Evolutionary conservation across 2,888 invertebrate species (phyloP).

Genomic region (Cheiracanthium punctorium): DNA sequence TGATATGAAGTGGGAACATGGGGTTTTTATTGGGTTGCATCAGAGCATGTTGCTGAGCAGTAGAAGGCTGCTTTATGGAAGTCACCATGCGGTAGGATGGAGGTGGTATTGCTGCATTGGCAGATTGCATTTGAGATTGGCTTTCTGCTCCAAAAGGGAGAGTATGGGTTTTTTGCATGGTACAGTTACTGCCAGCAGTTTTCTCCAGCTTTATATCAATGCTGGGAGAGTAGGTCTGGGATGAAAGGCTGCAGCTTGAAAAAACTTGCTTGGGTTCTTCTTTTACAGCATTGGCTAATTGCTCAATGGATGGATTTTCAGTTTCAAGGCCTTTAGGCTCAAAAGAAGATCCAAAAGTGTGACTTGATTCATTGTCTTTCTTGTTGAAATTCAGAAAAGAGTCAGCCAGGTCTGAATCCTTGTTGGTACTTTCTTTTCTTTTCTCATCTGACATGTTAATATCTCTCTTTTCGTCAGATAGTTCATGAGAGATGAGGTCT

Average conservation of each 20-base stretch:
- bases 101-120: slow-evolving; percentile 72
- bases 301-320: slow-evolving; percentile 14
- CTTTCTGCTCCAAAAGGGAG: slow-evolving; percentile 25
- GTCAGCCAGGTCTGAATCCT: slow-evolving; percentile 31
- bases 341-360: slow-evolving; percentile 23
- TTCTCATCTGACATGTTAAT: slow-evolving; percentile 21
- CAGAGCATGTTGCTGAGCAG: background rate
- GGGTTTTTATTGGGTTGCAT: slow-evolving; percentile 19
- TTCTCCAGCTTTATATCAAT: slow-evolving; percentile 59
- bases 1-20: slow-evolving; percentile 53
- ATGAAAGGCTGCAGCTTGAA: slow-evolving; percentile 61
- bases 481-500: slow-evolving; percentile 47
- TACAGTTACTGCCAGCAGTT: slow-evolving; percentile 14
- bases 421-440: background rate
- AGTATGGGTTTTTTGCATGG: slow-evolving; percentile 18
- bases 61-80: slow-evolving; percentile 76
- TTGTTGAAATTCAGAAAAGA: slow-evolving; percentile 52
- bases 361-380: slow-evolving; percentile 27
- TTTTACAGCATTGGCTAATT: slow-evolving; percentile 27
- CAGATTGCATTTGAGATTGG: slow-evolving; percentile 63
- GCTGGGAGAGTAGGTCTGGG: slow-evolving; percentile 32
- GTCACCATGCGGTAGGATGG: slow-evolving; percentile 73
- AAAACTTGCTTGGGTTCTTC: slow-evolving; percentile 61
- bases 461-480: slow-evolving; percentile 33
- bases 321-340: slow-evolving; percentile 29